Evolutionary conservation across 1,140 invertebrate species (phyloP).

Genomic region (Megathymus violae): DNA sequence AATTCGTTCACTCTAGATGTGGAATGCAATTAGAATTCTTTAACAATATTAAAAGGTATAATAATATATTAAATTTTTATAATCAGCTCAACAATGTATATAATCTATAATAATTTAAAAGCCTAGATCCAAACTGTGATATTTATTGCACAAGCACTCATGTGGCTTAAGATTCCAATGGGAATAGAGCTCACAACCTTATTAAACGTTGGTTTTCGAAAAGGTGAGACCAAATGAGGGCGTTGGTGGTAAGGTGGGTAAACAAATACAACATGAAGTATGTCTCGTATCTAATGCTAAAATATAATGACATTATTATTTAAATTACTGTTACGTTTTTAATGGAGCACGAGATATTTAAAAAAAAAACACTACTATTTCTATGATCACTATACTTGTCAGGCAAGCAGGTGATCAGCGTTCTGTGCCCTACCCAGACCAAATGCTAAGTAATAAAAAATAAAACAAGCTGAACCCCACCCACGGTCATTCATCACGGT

Average conservation of each 20-base stretch:
- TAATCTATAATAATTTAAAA: constrained; percentile 85
- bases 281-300: constrained; percentile 33
- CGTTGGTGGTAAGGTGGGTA: constrained; percentile 63
- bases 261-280: constrained; percentile 50
- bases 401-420: constrained; percentile 66
- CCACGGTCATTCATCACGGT: constrained; percentile 59
- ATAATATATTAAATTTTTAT: constrained; percentile 85
- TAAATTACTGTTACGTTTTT: constrained; percentile 31
- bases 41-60: constrained; percentile 85
- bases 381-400: constrained; percentile 54
- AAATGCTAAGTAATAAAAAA: constrained; percentile 47
- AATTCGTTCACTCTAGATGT: constrained; percentile 83
- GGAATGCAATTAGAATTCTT: constrained; percentile 85
- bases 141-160: constrained; percentile 85
- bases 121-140: constrained; percentile 85
- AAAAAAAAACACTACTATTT: constrained; percentile 20
- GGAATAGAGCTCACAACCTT: constrained; percentile 84
- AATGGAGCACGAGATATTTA: constrained; percentile 28
- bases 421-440: constrained; percentile 58
- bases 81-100: constrained; percentile 85
- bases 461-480: constrained; percentile 62
- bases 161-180: constrained; percentile 83
- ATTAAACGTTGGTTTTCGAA: constrained; percentile 71
- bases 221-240: constrained; percentile 63
- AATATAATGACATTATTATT: constrained; percentile 45